Evolutionary conservation across 2,797 vertebrate species (phyloP), one percentile per base, ranked within the genome.

Genomic region (Dallia pectoralis): DNA sequence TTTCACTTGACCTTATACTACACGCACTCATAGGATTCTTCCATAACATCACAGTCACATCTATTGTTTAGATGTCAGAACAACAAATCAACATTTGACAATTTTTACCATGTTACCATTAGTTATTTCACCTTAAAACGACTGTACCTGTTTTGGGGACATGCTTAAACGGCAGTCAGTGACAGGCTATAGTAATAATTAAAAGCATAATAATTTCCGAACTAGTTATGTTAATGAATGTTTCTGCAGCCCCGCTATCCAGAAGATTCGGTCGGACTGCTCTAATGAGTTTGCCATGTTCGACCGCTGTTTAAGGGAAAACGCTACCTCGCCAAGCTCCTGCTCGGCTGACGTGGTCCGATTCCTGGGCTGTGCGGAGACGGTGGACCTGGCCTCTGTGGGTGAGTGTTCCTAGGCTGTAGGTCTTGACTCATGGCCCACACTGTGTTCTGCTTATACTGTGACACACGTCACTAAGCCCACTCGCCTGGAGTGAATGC

Each of bases 341-440:
- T 98, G 97, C 81, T 85, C 92, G 0, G 73, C 93, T 1, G 94
- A 95, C 0, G 89, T 97, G 53, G 84, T 86, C 0, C 91, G 91
- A 19, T 99, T 99, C 87, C 84, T 98, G 61, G 90, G 89, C 73
- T 99, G 97, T 25, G 96, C 95, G 0, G 95, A 99, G 73, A 91
- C 81, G 0, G 96, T 98, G 56, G 95, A 96, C 81, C 79, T 91
- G 27, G 86, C 83, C 70, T 81, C 70, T 76, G 61, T 87, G 19
- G 88, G 93, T 93, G 82, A 87, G 91, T 79, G 4, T n/a, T 22
- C 33, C 53, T 30, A 32, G 15, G 2, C 14, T 14, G 22, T 44
- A 44, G 25, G 51, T 22, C n/a, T 53, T 11, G 7, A 11, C 53
- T 3, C 22, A 8, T 11, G 12, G 22, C 53, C 53, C 22, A 25